phyloP scores from a whole-genome alignment of 2,797 vertebrate genomes.

The Microctenopoma stevenorrisi region DNA sequence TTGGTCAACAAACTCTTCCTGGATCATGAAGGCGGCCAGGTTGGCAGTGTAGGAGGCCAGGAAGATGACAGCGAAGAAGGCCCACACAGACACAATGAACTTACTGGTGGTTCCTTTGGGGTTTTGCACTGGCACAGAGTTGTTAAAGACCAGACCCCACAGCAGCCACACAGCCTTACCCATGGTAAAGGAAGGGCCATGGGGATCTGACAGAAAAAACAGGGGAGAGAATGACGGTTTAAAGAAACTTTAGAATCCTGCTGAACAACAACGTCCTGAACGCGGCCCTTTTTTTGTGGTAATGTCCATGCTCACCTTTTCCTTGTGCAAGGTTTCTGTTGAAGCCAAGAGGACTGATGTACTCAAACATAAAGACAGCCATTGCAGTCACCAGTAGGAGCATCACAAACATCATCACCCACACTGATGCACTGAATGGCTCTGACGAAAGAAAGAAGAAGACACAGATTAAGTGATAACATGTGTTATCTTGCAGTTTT shows the following conservation, averaged over 20 bases:
- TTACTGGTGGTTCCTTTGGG: constrained; percentile 98
- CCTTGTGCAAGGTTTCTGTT: constrained; percentile 97
- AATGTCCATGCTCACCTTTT: constrained; percentile 84
- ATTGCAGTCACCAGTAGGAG: constrained; percentile 96
- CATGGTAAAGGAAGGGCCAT: constrained; percentile 97
- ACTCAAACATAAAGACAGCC: constrained; percentile 98
- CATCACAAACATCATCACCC: constrained; percentile 99
- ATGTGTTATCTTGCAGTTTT: constrained; percentile 26
- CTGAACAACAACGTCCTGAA: not conserved
- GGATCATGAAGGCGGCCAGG: constrained; percentile 99
- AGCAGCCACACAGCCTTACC: constrained; percentile 98
- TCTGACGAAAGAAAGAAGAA: constrained; percentile 79
- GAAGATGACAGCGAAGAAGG: constrained; percentile 99
- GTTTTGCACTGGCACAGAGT: constrained; percentile 98
- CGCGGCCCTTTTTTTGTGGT: not conserved
- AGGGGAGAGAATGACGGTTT: not conserved
- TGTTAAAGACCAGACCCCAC: constrained; percentile 99
- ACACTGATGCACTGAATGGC: constrained; percentile 98
- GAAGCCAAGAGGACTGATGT: constrained; percentile 97
- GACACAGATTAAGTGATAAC: constrained; percentile 31
- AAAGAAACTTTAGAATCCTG: not conserved
- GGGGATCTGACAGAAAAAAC: constrained; percentile 85
- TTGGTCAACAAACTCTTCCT: constrained; percentile 98
- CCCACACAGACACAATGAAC: constrained; percentile 99
- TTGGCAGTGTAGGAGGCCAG: constrained; percentile 99